Evolutionary conservation across 30 jellyfish, hydroid and myxozoan species (phyloP).

Genomic region (Chironex yamaguchii): DNA sequence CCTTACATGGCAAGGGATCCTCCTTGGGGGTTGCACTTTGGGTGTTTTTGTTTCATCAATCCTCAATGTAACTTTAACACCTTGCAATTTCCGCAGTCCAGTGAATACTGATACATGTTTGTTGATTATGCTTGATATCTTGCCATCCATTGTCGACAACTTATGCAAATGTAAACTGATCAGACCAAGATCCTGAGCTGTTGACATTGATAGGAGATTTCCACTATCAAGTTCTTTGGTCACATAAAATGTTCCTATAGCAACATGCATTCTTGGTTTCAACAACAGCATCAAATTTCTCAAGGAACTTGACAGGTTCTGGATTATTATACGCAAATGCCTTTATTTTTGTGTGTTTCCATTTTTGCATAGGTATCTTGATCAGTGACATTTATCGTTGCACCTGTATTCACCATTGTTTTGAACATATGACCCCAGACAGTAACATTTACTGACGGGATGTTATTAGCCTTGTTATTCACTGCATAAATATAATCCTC

Average conservation of each 20-base stretch:
- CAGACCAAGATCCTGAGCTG: conserved; percentile 37
- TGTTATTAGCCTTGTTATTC: background rate
- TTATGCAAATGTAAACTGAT: conserved; percentile 17
- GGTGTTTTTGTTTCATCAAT: conserved; percentile 17
- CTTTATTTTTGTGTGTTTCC: conserved; percentile 10
- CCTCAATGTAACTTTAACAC: background rate
- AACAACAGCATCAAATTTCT: conserved; percentile 8
- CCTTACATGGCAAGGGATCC: conserved; percentile 21
- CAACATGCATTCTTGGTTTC: conserved; percentile 4
- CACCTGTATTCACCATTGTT: conserved; percentile 37
- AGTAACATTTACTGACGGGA: conserved; percentile 28
- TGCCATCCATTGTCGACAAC: background rate
- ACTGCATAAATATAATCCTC: conserved; percentile 19
- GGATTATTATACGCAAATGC: conserved; percentile 22
- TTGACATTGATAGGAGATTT: conserved; percentile 3
- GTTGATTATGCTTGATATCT: background rate
- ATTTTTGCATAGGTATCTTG: conserved; percentile 2
- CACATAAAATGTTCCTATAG: conserved; percentile 38
- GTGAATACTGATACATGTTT: conserved; percentile 20
- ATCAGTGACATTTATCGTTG: conserved; percentile 42
- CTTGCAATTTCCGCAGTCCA: conserved; percentile 28
- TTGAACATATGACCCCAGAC: conserved; percentile 2
- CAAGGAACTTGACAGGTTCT: conserved; percentile 18
- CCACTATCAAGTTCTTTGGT: conserved; percentile 11
- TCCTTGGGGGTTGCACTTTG: conserved; percentile 35